Evolutionary conservation across 2,113 vertebrate genomes (phyloP).

Genomic region (Odocoileus virginianus): DNA sequence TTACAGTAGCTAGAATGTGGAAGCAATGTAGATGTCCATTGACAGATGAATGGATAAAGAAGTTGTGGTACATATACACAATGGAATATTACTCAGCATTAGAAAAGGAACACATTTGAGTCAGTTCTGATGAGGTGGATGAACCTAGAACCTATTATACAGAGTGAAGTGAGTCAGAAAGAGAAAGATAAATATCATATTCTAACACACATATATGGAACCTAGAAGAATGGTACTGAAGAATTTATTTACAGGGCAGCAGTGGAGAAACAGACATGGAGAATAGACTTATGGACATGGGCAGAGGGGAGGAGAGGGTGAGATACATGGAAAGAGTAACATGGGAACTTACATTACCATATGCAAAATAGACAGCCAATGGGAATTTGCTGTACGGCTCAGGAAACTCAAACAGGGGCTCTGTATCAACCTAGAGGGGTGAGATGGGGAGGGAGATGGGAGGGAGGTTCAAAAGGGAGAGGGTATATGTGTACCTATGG

Average conservation of each 20-base stretch:
- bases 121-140: neutral
- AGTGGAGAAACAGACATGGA: neutral
- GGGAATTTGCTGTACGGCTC: neutral
- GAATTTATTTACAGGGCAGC: neutral
- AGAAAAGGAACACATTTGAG: neutral
- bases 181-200: neutral
- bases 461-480: neutral
- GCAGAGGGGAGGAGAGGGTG: neutral
- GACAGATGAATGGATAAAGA: neutral
- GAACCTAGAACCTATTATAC: neutral
- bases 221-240: neutral
- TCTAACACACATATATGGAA: neutral
- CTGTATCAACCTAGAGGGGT: neutral
- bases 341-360: neutral
- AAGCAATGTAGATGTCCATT: accelerated
- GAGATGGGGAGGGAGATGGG: too few species aligned
- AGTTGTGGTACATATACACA: neutral
- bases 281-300: neutral
- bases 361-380: neutral
- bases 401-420: neutral
- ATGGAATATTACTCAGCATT: neutral
- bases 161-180: neutral
- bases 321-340: neutral
- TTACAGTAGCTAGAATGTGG: neutral
- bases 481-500: neutral